phyloP scores from a whole-genome alignment of 1,140 invertebrate genomes.

The Acyrthosiphon pisum region DNA sequence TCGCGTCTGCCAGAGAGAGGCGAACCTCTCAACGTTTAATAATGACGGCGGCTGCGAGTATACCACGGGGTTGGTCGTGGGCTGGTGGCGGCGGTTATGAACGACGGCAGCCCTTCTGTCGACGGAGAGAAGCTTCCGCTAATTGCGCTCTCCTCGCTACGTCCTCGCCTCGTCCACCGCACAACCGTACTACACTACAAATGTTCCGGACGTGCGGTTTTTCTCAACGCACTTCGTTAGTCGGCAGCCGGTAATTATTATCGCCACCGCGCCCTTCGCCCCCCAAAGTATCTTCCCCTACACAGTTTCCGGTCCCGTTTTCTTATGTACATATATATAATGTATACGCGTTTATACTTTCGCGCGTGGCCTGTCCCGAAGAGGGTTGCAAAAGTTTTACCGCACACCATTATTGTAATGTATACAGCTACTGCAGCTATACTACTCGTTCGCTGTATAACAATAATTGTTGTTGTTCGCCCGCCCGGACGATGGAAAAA shows the following conservation, averaged over 20 bases:
- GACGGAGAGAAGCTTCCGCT: constrained; percentile 45
- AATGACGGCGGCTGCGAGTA: constrained; percentile 32
- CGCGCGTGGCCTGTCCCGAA: not conserved
- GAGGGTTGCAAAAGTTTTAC: constrained; percentile 41
- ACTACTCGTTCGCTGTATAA: not conserved
- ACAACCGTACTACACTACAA: constrained; percentile 27
- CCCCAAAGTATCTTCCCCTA: not conserved
- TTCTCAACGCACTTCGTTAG: constrained; percentile 54
- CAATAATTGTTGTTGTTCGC: constrained; percentile 38
- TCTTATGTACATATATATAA: constrained; percentile 10
- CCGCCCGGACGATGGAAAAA: not conserved
- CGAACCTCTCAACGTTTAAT: constrained; percentile 42
- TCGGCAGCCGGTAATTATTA: constrained; percentile 55
- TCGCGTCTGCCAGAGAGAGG: not conserved
- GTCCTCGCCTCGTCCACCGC: not conserved
- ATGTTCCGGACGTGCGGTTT: constrained; percentile 55
- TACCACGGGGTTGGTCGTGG: not conserved
- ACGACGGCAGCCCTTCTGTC: constrained; percentile 14
- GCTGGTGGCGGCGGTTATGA: constrained; percentile 26
- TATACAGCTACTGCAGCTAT: not conserved
- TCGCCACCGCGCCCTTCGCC: not conserved
- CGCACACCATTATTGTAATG: constrained; percentile 42
- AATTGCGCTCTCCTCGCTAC: constrained; percentile 23
- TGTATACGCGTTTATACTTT: constrained; percentile 7
- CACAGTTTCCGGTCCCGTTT: constrained; percentile 18